Base-by-base conservation (phyloP, 2,113 vertebrate genomes). In the Zapornia atra region DNA sequence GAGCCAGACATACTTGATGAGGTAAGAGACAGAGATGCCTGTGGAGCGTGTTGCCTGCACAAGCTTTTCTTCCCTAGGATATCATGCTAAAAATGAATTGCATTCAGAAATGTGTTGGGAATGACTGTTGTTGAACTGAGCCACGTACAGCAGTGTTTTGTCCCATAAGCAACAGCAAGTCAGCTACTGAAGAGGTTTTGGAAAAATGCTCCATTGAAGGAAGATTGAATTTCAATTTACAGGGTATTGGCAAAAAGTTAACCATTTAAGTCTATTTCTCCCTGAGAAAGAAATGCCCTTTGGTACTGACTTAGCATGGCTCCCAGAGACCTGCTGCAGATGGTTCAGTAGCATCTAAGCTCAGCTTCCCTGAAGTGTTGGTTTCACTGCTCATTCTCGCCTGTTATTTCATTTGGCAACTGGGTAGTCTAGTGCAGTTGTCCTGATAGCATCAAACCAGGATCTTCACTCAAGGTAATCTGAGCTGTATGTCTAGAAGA, bases 21-120 rank as follows among this genome's bases (percentile, higher is more conserved):
- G 28, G 16, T 46, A 87, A 69, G 46, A 85, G 29, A 28, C 31
- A 22, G 44, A 24, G 0, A 0, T 14, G n/a, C 10, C 33, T 64
- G 21, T 54, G 63, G n/a, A 59, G 15, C 9, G 4, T 68, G 57
- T 44, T 78, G 50, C 26, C 56, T 65, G 19, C n/a, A 44, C 10
- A 46, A 71, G 5, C 19, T 33, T 51, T 86, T 86, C 42, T 71
- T 71, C 13, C 28, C 4, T 56, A n/a, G 18, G 16, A 29, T 86
- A 36, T 57, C 15, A 42, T 28, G 31, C 26, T 54, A 40, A n/a
- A 95, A 79, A 75, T 40, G 3, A 88, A 63, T 68, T 82, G 18
- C 28, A 40, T n/a, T n/a, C 6, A 17, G 66, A 79, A 63, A n/a
- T 31, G n/a, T 26, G 12, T 53, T 75, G 28, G 38, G 51, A 70